These are phyloP conservation scores for Odontamblyopus rebecca DNA, from an alignment of 2,797 vertebrate species.

Conservation along the genomic window DNA sequence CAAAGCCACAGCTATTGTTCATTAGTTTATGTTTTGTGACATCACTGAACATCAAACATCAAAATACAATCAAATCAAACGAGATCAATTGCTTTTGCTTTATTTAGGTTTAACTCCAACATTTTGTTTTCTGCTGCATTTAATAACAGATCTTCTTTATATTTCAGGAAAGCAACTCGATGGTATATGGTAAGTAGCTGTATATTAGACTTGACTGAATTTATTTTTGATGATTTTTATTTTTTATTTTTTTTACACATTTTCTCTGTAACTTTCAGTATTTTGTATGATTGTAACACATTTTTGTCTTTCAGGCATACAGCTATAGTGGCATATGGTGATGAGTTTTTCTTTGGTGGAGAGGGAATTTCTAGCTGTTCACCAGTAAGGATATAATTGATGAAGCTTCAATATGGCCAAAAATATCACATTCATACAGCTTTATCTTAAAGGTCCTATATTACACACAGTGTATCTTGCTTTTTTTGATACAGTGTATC, in stretches of 20 bases:
- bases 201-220: background rate
- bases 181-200: conserved; percentile 90
- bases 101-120: background rate
- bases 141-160: conserved; percentile 34
- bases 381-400: conserved; percentile 80
- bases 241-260: background rate
- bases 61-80: background rate
- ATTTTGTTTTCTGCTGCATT: background rate
- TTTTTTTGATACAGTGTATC: no score
- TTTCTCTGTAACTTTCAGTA: background rate
- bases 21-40: background rate
- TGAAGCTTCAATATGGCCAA: background rate
- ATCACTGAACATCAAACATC: background rate
- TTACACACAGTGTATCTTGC: no score
- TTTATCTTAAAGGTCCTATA: no score
- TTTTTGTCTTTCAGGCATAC: conserved; percentile 87
- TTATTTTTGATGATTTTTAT: background rate
- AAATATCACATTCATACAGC: no score
- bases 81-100: background rate
- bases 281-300: background rate
- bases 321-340: conserved; percentile 94
- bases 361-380: conserved; percentile 93
- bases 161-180: conserved; percentile 95
- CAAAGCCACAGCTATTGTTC: background rate
- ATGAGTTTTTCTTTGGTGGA: conserved; percentile 96